Evolutionary conservation across 2,113 vertebrate genomes (phyloP).

Genomic region (Tragelaphus scriptus): DNA sequence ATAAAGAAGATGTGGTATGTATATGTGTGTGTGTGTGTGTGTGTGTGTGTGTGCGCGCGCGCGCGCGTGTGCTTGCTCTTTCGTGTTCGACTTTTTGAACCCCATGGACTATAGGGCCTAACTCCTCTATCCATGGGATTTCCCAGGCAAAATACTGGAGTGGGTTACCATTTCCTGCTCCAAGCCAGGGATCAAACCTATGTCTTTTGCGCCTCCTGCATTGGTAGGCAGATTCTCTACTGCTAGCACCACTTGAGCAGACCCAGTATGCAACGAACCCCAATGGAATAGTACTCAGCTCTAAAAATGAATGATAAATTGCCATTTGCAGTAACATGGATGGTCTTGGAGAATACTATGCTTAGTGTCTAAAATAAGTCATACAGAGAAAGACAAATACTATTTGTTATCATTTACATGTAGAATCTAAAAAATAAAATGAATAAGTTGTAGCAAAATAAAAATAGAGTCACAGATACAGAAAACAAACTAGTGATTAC

Average conservation of each 20-base stretch:
- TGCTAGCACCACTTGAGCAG: background rate
- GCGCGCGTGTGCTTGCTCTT: accelerated
- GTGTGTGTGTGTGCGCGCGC: accelerated
- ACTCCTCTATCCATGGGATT: background rate
- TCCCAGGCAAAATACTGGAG: background rate
- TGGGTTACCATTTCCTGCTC: background rate
- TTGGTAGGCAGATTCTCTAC: background rate
- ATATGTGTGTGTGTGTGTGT: background rate
- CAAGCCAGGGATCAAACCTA: background rate
- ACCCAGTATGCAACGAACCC: background rate
- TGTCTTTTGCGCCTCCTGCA: background rate
- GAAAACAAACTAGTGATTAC: background rate
- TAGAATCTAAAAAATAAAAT: background rate
- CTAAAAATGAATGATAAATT: background rate
- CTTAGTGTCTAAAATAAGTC: background rate
- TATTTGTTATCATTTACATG: background rate
- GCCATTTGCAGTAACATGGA: background rate
- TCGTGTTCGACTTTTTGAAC: background rate
- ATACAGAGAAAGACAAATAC: background rate
- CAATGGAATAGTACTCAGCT: background rate
- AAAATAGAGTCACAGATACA: background rate
- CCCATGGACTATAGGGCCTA: background rate
- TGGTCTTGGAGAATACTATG: background rate
- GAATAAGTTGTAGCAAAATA: background rate
- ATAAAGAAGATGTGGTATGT: background rate